Evolutionary conservation across 2,113 vertebrate genomes (phyloP).

Genomic region (Chionis minor): DNA sequence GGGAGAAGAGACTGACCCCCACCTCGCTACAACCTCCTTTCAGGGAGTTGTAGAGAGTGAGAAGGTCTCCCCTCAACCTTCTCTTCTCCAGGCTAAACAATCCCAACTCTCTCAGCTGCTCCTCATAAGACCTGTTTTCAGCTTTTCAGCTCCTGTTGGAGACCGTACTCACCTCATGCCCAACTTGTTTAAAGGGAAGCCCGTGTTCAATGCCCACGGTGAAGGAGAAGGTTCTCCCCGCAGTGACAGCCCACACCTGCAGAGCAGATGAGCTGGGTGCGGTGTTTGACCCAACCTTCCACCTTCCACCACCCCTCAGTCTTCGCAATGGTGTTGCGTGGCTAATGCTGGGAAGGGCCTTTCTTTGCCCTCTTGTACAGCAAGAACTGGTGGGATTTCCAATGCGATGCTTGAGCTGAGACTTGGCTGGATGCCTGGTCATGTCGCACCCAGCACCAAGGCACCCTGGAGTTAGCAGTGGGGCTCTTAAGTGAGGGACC

Average conservation of each 20-base stretch:
- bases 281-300: not conserved
- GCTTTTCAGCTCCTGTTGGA: not conserved
- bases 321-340: not conserved
- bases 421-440: not conserved
- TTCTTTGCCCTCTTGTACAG: not conserved
- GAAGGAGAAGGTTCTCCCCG: not conserved
- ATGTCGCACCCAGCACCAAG: not conserved
- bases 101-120: too few relatives aligned
- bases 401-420: not conserved
- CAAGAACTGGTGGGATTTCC: not conserved
- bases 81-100: too few relatives aligned
- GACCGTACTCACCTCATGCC: not conserved
- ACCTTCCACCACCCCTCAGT: not conserved
- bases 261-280: not conserved
- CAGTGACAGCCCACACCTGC: not conserved
- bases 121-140: too few relatives aligned
- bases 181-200: not conserved
- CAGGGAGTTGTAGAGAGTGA: too few relatives aligned
- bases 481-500: not conserved
- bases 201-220: not conserved
- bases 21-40: too few relatives aligned
- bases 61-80: too few relatives aligned
- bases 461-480: not conserved
- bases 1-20: too few relatives aligned
- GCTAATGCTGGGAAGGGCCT: not conserved